Conservation (phyloP, 2,888 invertebrate species). For the Plebejus anna region DNA sequence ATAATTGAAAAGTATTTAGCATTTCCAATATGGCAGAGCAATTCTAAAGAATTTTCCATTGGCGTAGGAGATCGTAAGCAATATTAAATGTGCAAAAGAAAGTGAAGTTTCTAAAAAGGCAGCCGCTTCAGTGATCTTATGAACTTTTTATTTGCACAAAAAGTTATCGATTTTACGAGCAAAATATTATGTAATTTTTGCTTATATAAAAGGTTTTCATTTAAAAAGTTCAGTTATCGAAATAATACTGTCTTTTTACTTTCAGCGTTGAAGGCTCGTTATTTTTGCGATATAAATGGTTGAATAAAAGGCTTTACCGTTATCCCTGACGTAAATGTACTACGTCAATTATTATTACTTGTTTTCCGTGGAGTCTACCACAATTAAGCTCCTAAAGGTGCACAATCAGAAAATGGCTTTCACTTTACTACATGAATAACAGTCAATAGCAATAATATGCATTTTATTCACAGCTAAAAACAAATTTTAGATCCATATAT, state of each 20-base stretch:
- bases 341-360: not conserved
- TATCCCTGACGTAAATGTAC: not conserved
- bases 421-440: not conserved
- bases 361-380: not conserved
- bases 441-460: not conserved
- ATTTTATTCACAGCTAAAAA: not conserved
- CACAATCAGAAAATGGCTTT: not conserved
- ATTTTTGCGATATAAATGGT: conserved; percentile 11
- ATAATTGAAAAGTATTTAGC: conserved; percentile 25
- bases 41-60: conserved; percentile 26
- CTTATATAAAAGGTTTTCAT: not conserved
- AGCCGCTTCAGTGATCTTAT: conserved; percentile 20
- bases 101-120: conserved; percentile 21
- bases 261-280: not conserved
- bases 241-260: not conserved
- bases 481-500: not conserved
- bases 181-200: not conserved
- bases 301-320: conserved; percentile 2
- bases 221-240: not conserved
- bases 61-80: conserved; percentile 25
- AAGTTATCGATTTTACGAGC: not conserved
- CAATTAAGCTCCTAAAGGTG: not conserved
- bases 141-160: conserved; percentile 11
- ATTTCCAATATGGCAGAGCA: conserved; percentile 25
- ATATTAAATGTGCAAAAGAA: conserved; percentile 27